phyloP scores from a whole-genome alignment of 2,113 vertebrate species.

The Pangasianodon gigas region DNA sequence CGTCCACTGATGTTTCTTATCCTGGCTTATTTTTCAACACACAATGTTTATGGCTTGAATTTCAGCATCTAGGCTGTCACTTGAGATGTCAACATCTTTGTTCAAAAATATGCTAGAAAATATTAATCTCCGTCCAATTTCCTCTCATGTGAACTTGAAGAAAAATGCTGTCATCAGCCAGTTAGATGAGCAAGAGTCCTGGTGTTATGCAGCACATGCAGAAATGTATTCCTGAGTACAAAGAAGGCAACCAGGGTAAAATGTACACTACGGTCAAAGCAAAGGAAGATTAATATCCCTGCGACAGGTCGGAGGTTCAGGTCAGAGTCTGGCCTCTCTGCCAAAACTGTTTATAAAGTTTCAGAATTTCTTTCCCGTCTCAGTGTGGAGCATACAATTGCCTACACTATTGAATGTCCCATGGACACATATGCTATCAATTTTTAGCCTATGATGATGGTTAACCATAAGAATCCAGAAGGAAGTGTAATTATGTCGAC shows the following conservation, averaged over 20 bases:
- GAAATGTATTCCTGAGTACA: background rate
- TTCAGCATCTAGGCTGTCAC: background rate
- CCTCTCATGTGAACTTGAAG: background rate
- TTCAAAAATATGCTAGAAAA: slow-evolving; percentile 13
- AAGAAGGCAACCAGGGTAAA: background rate
- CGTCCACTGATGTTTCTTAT: background rate
- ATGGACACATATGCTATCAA: slow-evolving; percentile 22
- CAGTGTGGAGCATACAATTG: background rate
- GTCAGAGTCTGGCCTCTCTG: background rate
- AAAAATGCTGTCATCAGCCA: slow-evolving; percentile 6
- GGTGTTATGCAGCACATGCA: slow-evolving; percentile 21
- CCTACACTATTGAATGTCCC: background rate
- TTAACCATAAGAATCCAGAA: slow-evolving; percentile 26
- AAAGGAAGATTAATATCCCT: slow-evolving; percentile 12
- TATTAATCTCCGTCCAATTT: background rate
- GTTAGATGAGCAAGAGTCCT: background rate
- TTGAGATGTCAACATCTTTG: background rate
- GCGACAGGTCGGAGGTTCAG: slow-evolving; percentile 1
- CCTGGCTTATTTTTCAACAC: background rate
- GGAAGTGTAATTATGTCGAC: slow-evolving; percentile 30
- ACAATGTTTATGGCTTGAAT: background rate
- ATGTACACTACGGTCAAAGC: slow-evolving; percentile 25
- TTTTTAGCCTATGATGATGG: slow-evolving; percentile 29
- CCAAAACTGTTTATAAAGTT: slow-evolving; percentile 32
- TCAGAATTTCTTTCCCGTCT: background rate